Conservation (phyloP, 1,140 invertebrate genomes). For the Bemisia tabaci region DNA sequence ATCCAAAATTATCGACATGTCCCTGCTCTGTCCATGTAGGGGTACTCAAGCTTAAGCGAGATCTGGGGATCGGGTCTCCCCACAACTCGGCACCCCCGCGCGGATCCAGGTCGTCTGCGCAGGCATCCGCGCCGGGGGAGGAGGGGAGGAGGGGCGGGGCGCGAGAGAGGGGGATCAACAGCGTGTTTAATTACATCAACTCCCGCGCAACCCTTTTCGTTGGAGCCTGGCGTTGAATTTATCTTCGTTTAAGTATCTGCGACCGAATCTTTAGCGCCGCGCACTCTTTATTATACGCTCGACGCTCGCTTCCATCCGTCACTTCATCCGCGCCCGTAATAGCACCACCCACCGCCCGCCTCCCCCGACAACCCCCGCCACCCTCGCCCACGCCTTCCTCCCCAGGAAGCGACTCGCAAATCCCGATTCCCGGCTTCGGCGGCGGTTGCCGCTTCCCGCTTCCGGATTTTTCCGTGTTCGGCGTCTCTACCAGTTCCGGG, state of each 20-base stretch:
- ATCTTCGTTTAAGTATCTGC: neutral
- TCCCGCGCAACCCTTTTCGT: neutral
- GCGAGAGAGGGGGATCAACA: conserved; percentile 4
- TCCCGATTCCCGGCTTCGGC: neutral
- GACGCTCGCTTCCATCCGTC: neutral
- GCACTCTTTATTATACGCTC: neutral
- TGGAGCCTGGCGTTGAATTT: neutral
- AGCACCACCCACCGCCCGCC: conserved; percentile 3
- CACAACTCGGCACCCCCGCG: too few relatives aligned
- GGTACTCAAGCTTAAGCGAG: too few relatives aligned
- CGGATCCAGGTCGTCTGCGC: neutral
- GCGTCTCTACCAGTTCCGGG: too few relatives aligned
- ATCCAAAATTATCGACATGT: too few relatives aligned
- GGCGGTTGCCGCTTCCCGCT: too few relatives aligned
- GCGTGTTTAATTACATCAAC: conserved; percentile 6
- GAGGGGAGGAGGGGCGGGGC: conserved; percentile 2
- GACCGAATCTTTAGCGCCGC: neutral
- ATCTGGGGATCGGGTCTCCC: too few relatives aligned
- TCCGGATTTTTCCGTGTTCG: too few relatives aligned
- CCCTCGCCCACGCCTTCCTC: too few relatives aligned
- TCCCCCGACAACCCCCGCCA: neutral
- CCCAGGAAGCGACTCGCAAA: neutral
- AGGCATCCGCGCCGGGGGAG: neutral
- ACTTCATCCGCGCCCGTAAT: neutral
- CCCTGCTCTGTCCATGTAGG: too few relatives aligned